These are phyloP conservation scores for Eubucco bourcierii DNA, from an alignment of 2,113 vertebrate genomes.

Conservation along the genomic window DNA sequence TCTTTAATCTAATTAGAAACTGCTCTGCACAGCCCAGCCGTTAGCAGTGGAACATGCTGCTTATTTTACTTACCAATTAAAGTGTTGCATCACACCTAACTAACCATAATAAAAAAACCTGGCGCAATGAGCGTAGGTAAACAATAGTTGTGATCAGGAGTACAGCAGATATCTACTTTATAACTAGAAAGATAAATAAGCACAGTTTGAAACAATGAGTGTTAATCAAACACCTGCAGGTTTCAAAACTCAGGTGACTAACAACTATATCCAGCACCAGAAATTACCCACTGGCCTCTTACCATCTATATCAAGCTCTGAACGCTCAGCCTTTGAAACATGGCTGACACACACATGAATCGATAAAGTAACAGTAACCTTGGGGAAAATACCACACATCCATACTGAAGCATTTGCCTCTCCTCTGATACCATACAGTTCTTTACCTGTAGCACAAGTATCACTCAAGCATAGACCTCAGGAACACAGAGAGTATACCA, in stretches of 20 bases:
- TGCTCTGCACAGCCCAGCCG: neutral
- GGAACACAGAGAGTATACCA: neutral
- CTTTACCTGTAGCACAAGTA: neutral
- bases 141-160: neutral
- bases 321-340: neutral
- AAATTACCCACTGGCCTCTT: neutral
- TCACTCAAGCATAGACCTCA: neutral
- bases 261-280: neutral
- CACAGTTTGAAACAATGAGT: neutral
- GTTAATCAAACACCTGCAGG: neutral
- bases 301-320: neutral
- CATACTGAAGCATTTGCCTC: neutral
- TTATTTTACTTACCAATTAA: slow-evolving; percentile 29
- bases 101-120: slow-evolving; percentile 4
- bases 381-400: neutral
- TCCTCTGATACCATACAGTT: neutral
- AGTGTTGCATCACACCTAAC: neutral
- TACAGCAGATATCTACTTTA: neutral
- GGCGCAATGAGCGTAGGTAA: neutral
- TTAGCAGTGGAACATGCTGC: neutral
- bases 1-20: slow-evolving; percentile 39
- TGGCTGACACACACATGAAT: neutral
- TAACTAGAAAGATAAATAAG: neutral
- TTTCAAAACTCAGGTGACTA: neutral
- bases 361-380: neutral